A percentile compares a stretch with the other conserved stretches of the same genome.
phyloP scores from a whole-genome alignment of 2,888 invertebrate species.

The Sminthurides aquaticus region DNA sequence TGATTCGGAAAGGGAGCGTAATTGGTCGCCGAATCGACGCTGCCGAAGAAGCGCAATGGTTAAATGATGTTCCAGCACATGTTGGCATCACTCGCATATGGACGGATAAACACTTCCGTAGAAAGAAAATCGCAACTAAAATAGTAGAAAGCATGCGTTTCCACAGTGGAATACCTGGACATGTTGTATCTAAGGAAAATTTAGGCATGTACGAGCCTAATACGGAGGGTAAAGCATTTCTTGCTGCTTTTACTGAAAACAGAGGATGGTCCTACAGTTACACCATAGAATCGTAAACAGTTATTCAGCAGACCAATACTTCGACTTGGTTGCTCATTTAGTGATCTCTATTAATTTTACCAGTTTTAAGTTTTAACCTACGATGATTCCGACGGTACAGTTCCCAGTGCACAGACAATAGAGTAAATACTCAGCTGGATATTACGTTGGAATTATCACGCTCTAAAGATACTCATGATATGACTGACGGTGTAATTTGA shows the following conservation, averaged over 20 bases:
- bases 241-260: constrained; percentile 29
- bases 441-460: too few relatives aligned
- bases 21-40: constrained; percentile 10
- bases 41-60: constrained; percentile 5
- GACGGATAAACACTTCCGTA: constrained; percentile 35
- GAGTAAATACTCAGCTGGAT: too few relatives aligned
- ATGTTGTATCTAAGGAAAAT: constrained; percentile 30
- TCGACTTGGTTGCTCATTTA: too few relatives aligned
- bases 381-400: too few relatives aligned
- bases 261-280: constrained; percentile 30
- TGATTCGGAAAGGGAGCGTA: constrained; percentile 10
- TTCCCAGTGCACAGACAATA: too few relatives aligned
- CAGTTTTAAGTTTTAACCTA: too few relatives aligned
- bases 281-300: constrained; percentile 71
- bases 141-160: constrained; percentile 31
- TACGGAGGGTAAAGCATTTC: constrained; percentile 33
- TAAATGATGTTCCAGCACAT: constrained; percentile 12
- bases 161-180: constrained; percentile 30
- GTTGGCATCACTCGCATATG: constrained; percentile 37
- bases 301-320: background rate
- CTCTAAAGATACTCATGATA: too few relatives aligned
- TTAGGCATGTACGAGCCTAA: constrained; percentile 41
- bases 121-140: constrained; percentile 31
- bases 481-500: too few relatives aligned
- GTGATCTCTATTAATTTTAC: too few relatives aligned